phyloP scores from a whole-genome alignment of 1,140 invertebrate genomes.

The Maconellicoccus hirsutus region DNA sequence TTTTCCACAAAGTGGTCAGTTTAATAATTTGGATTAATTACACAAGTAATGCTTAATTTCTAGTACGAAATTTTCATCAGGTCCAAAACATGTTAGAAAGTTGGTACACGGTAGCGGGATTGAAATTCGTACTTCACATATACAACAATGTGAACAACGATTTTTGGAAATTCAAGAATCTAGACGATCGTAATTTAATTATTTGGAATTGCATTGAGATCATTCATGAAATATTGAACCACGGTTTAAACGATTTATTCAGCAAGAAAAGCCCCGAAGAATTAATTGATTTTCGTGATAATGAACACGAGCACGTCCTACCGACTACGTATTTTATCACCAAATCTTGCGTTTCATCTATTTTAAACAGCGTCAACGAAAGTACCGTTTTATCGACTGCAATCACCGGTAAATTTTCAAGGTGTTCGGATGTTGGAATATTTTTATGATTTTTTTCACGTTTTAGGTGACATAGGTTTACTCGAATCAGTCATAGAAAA shows the following conservation, averaged over 20 bases:
- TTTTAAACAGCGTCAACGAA: slow-evolving; percentile 11
- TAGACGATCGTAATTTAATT: slow-evolving; percentile 13
- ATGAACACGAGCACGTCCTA: slow-evolving; percentile 3
- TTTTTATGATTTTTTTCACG: background rate
- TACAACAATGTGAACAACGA: slow-evolving; percentile 16
- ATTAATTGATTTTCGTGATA: background rate
- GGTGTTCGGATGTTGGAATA: no score
- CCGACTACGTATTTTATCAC: slow-evolving; percentile 12
- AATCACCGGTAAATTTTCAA: slow-evolving; percentile 1
- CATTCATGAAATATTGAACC: slow-evolving; percentile 16
- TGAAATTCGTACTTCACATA: background rate
- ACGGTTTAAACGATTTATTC: slow-evolving; percentile 1
- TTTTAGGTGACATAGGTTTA: background rate
- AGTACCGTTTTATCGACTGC: background rate
- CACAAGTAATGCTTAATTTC: no score
- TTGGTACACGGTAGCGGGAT: slow-evolving; percentile 3
- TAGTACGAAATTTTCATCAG: background rate
- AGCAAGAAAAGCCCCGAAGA: background rate
- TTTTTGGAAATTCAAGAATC: slow-evolving; percentile 17
- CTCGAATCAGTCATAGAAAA: background rate
- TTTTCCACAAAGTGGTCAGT: slow-evolving; percentile 2
- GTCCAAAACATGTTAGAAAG: slow-evolving; percentile 14
- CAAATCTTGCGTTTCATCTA: slow-evolving; percentile 9
- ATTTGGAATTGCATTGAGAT: slow-evolving; percentile 14
- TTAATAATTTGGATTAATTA: no score